These are phyloP conservation scores for Zaprionus inermis DNA, from an alignment of 1,140 invertebrate genomes.

Conservation along the genomic window DNA sequence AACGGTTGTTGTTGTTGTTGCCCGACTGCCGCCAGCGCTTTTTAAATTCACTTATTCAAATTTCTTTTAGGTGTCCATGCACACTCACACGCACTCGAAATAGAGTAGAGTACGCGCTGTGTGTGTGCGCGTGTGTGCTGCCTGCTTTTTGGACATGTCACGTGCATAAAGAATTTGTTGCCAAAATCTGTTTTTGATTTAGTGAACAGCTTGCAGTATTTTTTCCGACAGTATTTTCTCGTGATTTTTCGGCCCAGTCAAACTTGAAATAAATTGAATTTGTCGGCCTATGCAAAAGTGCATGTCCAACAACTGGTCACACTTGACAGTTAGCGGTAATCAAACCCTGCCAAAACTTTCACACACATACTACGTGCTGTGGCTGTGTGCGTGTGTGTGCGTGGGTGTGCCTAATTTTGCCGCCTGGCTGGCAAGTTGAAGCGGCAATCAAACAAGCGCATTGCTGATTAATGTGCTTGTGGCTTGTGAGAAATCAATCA, in stretches of 20 bases:
- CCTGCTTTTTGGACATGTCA: constrained; percentile 71
- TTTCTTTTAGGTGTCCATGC: constrained; percentile 67
- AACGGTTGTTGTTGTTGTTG: constrained; percentile 29
- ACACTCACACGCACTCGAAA: constrained; percentile 11
- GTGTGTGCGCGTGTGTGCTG: constrained; percentile 16
- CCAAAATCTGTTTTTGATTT: constrained; percentile 82
- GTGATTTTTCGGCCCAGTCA: background rate
- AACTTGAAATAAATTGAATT: constrained; percentile 78
- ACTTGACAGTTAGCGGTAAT: constrained; percentile 69
- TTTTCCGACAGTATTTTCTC: constrained; percentile 22
- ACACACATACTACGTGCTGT: background rate
- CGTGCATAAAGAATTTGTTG: constrained; percentile 81
- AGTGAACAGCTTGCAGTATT: constrained; percentile 79
- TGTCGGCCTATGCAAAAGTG: constrained; percentile 60
- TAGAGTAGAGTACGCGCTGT: constrained; percentile 27
- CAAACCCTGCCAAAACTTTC: constrained; percentile 54
- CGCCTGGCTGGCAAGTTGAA: constrained; percentile 39
- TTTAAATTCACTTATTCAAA: constrained; percentile 83
- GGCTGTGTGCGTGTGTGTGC: background rate
- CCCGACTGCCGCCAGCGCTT: constrained; percentile 66
- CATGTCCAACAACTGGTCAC: constrained; percentile 56
- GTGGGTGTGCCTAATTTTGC: constrained; percentile 27
- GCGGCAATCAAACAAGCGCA: constrained; percentile 67
- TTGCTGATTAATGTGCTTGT: constrained; percentile 77
- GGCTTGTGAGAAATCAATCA: constrained; percentile 71